phyloP scores from a whole-genome alignment of 35 echinoderm and acorn worm species.

The Apostichopus parvimensis region DNA sequence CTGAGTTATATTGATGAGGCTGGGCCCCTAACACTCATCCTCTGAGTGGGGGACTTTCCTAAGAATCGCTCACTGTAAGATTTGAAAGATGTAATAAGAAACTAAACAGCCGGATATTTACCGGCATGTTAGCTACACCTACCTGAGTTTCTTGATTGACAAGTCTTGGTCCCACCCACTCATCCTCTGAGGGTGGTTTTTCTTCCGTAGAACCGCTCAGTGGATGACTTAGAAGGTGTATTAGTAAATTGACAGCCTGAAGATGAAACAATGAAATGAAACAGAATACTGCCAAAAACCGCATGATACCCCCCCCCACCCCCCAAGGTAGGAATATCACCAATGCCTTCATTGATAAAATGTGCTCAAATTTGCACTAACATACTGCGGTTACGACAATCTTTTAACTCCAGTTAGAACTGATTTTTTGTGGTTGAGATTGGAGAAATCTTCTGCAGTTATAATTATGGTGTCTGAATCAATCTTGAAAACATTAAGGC shows the following conservation, averaged over 20 bases:
- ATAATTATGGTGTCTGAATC: too few species aligned
- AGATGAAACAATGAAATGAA: neutral
- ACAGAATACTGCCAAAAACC: too few species aligned
- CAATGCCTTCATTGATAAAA: too few species aligned
- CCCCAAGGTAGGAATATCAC: too few species aligned
- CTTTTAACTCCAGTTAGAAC: too few species aligned
- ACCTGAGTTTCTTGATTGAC: slow-evolving; percentile 86
- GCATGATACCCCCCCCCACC: too few species aligned
- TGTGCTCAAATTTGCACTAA: too few species aligned
- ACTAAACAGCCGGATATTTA: slow-evolving; percentile 49
- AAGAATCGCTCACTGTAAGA: slow-evolving; percentile 34
- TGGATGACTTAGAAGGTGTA: slow-evolving; percentile 73
- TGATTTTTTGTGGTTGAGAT: too few species aligned
- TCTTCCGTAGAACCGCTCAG: slow-evolving; percentile 26
- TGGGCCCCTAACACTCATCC: slow-evolving; percentile 52
- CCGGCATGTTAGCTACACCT: neutral
- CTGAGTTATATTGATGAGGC: slow-evolving; percentile 65
- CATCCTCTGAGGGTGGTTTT: neutral
- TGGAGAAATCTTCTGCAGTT: too few species aligned
- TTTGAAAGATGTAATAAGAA: slow-evolving; percentile 75
- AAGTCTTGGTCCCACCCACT: slow-evolving; percentile 66
- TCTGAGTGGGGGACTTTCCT: slow-evolving; percentile 9
- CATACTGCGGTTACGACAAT: too few species aligned
- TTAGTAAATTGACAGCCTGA: slow-evolving; percentile 79
- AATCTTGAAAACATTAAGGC: too few species aligned